These are phyloP conservation scores for Hydraecia micacea DNA, from an alignment of 2,888 invertebrate species.

Conservation along the genomic window DNA sequence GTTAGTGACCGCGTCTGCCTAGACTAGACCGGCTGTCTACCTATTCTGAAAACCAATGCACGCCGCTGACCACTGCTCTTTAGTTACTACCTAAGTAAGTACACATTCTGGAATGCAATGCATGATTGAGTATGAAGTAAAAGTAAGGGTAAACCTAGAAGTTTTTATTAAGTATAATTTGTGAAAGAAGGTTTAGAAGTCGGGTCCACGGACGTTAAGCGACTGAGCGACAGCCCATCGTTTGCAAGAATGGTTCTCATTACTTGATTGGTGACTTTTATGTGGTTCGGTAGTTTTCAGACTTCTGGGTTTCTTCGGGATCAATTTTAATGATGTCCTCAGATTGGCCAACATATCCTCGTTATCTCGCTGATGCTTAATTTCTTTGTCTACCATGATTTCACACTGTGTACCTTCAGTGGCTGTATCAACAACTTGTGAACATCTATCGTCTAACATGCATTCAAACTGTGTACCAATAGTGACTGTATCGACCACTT, in stretches of 20 bases:
- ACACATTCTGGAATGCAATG: neutral
- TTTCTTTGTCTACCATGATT: neutral
- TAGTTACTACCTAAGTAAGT: neutral
- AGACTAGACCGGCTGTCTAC: no score
- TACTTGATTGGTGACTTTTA: neutral
- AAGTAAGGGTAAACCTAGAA: neutral
- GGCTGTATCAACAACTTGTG: slow-evolving; percentile 63
- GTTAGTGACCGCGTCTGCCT: no score
- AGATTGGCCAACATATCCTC: slow-evolving; percentile 2
- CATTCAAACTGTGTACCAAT: slow-evolving; percentile 71
- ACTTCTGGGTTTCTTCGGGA: neutral
- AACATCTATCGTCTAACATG: slow-evolving; percentile 53
- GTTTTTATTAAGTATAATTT: neutral
- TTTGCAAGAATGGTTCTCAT: slow-evolving; percentile 66
- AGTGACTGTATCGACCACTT: slow-evolving; percentile 64
- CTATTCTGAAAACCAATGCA: no score
- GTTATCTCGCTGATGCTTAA: neutral
- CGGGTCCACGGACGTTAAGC: slow-evolving; percentile 75
- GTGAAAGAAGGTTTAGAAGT: slow-evolving; percentile 73
- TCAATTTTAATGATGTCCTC: neutral
- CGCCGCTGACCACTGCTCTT: neutral
- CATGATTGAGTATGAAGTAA: neutral
- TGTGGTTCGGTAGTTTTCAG: neutral
- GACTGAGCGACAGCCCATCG: slow-evolving; percentile 80
- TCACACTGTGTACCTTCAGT: slow-evolving; percentile 72